Evolutionary conservation across 2,888 invertebrate species (phyloP), one percentile per base, ranked within the genome.

Genomic region (Agrochola macilenta): DNA sequence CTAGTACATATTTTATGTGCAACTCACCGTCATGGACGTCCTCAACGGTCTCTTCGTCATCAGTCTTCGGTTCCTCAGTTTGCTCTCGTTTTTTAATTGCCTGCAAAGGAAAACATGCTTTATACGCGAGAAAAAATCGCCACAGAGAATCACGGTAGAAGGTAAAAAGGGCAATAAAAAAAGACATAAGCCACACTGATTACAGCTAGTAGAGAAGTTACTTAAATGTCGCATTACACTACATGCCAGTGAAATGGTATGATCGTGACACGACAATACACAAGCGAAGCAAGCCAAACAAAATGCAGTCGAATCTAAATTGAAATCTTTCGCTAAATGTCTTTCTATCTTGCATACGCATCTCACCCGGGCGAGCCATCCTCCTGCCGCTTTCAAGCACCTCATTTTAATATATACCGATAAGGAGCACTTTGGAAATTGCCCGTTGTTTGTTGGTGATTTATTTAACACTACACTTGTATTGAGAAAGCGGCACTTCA

Each of bases 281-380:
- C 87, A 94, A 95, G 93, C 93, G 85, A 93, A 90, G 88, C 91
- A 94, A 95, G 93, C 93, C 91, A 95, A 94, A 94, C 90, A 93
- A 93, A 94, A 93, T 92, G 90, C 93, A 94, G 89, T 81, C 87
- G 90, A 92, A 95, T 96, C 95, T 95, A 94, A 95, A 95, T 96
- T 94, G 94, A 95, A 95, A 96, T 96, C 95, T 95, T 90, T 91
- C 88, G 90, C 90, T 90, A 93, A 93, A 93, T 93, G 94, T 94
- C 90, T 89, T 87, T 90, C 91, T 94, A 95, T 95, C 95, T 92
- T 88, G 91, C 90, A 91, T 89, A 93, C 90, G 91, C 89, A 95
- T 96, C 96, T 96, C 94, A 96, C 96, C 96, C 96, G 95, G 89
- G 96, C 94, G 87, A 96, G 94, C 96, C 96, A 96, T 95, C 95